phyloP scores from a whole-genome alignment of 1,140 invertebrate species.

The Drosophila mauritiana region DNA sequence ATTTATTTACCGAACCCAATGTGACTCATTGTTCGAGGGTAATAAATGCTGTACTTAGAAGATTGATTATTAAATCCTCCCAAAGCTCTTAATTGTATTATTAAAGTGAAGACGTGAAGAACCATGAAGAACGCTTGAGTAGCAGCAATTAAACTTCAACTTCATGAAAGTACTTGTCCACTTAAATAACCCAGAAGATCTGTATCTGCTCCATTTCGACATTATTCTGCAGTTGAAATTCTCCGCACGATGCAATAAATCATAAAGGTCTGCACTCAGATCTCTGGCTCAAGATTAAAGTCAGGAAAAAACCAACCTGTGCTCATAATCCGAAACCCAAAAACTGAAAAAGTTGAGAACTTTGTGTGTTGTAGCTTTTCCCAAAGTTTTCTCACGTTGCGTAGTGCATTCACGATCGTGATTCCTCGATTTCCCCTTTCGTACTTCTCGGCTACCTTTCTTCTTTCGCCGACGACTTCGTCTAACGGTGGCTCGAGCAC shows the following conservation, averaged over 20 bases:
- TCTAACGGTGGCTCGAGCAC: slow-evolving; percentile 39
- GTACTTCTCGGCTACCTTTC: slow-evolving; percentile 19
- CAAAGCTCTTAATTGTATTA: not conserved
- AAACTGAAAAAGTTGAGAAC: not conserved
- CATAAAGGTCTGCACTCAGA: slow-evolving; percentile 27
- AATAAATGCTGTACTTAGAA: not conserved
- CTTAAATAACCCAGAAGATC: not conserved
- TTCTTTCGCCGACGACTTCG: slow-evolving; percentile 38
- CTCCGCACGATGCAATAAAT: slow-evolving; percentile 29
- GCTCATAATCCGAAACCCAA: not conserved
- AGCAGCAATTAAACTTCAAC: not conserved
- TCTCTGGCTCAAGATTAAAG: slow-evolving; percentile 18
- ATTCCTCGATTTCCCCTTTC: not conserved
- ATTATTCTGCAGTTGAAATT: slow-evolving; percentile 14
- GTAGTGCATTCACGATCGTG: slow-evolving; percentile 21
- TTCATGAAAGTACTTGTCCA: not conserved
- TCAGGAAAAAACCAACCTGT: slow-evolving; percentile 1
- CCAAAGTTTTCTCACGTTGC: slow-evolving; percentile 24
- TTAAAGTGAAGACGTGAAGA: not conserved
- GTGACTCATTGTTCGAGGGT: slow-evolving; percentile 18
- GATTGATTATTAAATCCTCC: not conserved
- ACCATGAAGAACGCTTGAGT: not conserved
- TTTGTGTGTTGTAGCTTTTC: slow-evolving; percentile 10
- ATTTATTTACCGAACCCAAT: not conserved
- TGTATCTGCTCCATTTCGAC: slow-evolving; percentile 16